These are phyloP conservation scores for Saxidomus purpurata DNA, from an alignment of 1,140 invertebrate species.

Conservation along the genomic window DNA sequence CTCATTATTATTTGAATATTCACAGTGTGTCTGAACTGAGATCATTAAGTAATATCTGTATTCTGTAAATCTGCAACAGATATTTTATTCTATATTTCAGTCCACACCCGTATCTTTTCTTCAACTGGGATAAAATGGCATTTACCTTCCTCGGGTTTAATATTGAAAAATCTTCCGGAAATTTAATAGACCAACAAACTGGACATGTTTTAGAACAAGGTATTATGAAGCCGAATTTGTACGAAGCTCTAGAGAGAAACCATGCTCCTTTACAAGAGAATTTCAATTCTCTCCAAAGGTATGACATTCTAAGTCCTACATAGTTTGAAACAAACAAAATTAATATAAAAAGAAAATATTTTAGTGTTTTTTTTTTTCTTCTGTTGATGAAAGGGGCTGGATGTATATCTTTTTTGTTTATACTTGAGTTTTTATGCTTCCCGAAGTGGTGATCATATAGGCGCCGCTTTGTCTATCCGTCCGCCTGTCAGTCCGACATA, in stretches of 20 bases:
- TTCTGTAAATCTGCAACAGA: background rate
- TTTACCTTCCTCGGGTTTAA: slow-evolving; percentile 84
- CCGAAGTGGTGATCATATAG: no score
- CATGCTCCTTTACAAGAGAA: slow-evolving; percentile 80
- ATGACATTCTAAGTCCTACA: no score
- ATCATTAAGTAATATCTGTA: no score
- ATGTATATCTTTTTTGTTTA: no score
- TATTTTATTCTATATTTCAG: slow-evolving; percentile 71
- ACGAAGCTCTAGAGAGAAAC: slow-evolving; percentile 75
- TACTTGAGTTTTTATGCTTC: slow-evolving; percentile 77
- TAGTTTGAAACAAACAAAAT: no score
- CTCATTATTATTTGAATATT: no score
- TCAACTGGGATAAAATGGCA: slow-evolving; percentile 80
- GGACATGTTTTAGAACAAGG: slow-evolving; percentile 67
- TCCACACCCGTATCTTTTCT: slow-evolving; percentile 84
- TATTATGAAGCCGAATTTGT: slow-evolving; percentile 75
- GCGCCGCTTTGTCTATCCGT: no score
- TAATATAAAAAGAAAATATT: no score
- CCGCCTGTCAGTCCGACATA: no score
- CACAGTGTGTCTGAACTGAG: no score
- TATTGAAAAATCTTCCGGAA: slow-evolving; percentile 76
- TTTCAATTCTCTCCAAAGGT: slow-evolving; percentile 83
- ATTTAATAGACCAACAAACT: slow-evolving; percentile 79
- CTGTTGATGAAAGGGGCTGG: no score
- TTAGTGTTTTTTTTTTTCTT: no score